These are phyloP conservation scores for Galendromus occidentalis DNA, from an alignment of 1,140 invertebrate genomes.

Conservation along the genomic window DNA sequence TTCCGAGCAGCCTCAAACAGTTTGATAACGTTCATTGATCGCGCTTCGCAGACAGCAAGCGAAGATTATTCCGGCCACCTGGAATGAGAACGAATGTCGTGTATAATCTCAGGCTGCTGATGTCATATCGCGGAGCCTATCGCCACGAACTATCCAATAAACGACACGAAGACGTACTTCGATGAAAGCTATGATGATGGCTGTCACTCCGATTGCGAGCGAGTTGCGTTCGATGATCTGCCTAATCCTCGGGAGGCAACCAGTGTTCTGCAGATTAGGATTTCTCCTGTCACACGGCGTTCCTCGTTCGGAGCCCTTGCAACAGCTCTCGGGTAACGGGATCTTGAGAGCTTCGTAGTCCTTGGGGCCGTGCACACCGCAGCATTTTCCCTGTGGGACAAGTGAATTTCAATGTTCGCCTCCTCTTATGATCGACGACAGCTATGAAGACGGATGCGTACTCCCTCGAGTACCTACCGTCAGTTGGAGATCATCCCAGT, in stretches of 20 bases:
- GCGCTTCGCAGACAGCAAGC: not conserved
- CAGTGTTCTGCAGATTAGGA: not conserved
- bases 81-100: not conserved
- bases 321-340: not conserved
- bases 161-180: not conserved
- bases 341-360: not conserved
- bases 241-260: not conserved
- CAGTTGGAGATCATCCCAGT: not conserved
- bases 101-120: too few species aligned
- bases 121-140: too few species aligned
- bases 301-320: not conserved
- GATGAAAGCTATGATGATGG: slow-evolving; percentile 12
- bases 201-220: slow-evolving; percentile 2
- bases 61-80: slow-evolving; percentile 9
- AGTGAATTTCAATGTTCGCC: not conserved
- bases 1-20: not conserved
- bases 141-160: too few species aligned
- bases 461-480: not conserved
- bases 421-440: not conserved
- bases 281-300: not conserved
- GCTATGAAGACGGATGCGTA: not conserved
- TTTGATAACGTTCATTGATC: not conserved
- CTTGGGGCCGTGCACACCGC: not conserved
- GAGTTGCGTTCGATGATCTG: not conserved
- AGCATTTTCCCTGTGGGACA: not conserved